Conservation (phyloP, 1,140 invertebrate genomes). For the Anoplolepis gracilipes region DNA sequence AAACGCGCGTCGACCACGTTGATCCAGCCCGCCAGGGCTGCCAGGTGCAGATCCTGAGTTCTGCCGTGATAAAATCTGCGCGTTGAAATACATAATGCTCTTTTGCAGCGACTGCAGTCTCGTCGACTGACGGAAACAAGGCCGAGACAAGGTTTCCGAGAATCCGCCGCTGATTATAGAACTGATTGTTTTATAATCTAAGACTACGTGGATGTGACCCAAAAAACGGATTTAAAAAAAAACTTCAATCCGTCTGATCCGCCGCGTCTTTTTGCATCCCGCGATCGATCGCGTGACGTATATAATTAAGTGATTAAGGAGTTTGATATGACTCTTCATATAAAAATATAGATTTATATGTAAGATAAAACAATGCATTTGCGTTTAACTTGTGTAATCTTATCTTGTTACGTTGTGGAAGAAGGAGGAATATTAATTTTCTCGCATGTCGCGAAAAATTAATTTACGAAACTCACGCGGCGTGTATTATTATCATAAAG, state of each 20-base stretch:
- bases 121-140: constrained; percentile 1
- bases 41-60: constrained; percentile 60
- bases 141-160: background rate
- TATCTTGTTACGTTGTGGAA: background rate
- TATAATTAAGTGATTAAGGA: constrained; percentile 15
- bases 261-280: background rate
- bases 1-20: constrained; percentile 56
- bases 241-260: background rate
- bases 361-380: background rate
- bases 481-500: background rate
- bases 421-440: constrained; percentile 6
- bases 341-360: background rate
- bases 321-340: background rate
- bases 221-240: background rate
- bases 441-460: background rate
- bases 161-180: background rate
- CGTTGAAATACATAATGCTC: constrained; percentile 53
- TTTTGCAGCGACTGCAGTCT: constrained; percentile 18
- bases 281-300: background rate
- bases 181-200: background rate
- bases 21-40: constrained; percentile 54
- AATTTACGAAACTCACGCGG: constrained; percentile 4
- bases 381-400: background rate
- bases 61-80: constrained; percentile 38
- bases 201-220: background rate